phyloP scores from a whole-genome alignment of 1,140 invertebrate genomes.

The Plectrocnemia conspersa region DNA sequence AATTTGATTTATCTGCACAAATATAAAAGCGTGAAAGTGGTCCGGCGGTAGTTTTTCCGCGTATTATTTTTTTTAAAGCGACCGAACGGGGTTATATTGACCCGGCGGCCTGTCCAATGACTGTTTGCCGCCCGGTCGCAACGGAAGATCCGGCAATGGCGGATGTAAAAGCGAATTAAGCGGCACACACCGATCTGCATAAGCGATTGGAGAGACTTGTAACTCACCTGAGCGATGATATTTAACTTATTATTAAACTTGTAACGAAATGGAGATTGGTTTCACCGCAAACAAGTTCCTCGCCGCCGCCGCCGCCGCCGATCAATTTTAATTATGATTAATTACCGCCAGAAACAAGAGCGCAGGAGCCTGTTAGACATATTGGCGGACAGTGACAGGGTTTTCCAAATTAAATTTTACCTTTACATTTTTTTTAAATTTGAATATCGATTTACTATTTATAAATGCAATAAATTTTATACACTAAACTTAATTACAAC shows the following conservation, averaged over 20 bases:
- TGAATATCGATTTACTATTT: no score
- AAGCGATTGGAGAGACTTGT: constrained; percentile 12
- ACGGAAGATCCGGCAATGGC: constrained; percentile 11
- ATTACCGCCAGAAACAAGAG: not conserved
- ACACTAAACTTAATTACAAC: no score
- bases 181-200: constrained; percentile 15
- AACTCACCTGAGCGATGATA: constrained; percentile 10
- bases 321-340: constrained; percentile 7
- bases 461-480: no score
- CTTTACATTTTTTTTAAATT: no score
- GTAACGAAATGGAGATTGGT: constrained; percentile 16
- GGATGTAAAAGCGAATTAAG: constrained; percentile 22
- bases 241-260: constrained; percentile 10
- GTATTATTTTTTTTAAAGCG: no score
- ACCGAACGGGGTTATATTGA: not conserved
- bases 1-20: no score
- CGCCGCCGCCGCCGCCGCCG: not conserved
- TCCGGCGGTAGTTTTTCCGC: no score
- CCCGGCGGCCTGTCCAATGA: not conserved
- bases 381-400: no score
- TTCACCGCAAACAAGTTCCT: constrained; percentile 13
- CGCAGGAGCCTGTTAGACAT: no score
- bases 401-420: no score
- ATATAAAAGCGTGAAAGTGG: no score
- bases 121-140: not conserved